Conservation (phyloP, 2,113 vertebrate genomes). For the Entomyzon cyanotis region DNA sequence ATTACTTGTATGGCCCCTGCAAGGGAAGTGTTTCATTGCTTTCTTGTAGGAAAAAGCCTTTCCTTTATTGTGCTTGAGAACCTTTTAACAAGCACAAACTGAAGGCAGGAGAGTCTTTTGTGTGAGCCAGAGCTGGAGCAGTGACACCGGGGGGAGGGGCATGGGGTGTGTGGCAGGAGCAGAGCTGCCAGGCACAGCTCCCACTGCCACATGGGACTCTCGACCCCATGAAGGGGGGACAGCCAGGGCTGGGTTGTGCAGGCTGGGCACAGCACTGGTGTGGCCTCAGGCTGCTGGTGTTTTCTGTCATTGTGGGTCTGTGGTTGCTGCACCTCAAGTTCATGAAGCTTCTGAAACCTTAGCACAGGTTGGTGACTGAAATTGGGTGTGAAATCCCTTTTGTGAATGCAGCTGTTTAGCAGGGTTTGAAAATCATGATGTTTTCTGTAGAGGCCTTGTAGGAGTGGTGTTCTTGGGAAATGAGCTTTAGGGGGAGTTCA, state of each 20-base stretch:
- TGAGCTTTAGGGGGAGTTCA: not conserved
- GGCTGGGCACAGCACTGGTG: rapidly evolving
- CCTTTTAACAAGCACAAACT: not conserved
- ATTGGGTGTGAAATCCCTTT: not conserved
- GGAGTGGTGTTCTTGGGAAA: not conserved
- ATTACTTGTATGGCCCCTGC: rapidly evolving
- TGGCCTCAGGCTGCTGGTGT: not conserved
- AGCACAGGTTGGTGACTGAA: rapidly evolving
- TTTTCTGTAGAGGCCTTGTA: not conserved
- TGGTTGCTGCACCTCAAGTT: not conserved
- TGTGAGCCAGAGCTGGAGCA: not conserved
- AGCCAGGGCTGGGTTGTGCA: rapidly evolving
- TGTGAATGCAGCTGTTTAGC: not conserved
- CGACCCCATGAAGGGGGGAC: too few relatives aligned
- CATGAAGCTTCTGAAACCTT: not conserved
- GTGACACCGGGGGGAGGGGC: not conserved
- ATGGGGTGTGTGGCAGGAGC: not conserved
- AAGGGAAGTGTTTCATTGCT: not conserved
- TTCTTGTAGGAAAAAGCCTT: not conserved
- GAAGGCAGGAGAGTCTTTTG: not conserved
- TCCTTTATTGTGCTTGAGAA: not conserved
- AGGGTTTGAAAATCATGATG: not conserved
- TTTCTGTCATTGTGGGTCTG: rapidly evolving
- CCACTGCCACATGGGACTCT: not conserved
- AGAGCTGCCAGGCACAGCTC: not conserved